These are phyloP conservation scores for Hycleus phaleratus DNA, from an alignment of 1,140 invertebrate species.

Conservation along the genomic window DNA sequence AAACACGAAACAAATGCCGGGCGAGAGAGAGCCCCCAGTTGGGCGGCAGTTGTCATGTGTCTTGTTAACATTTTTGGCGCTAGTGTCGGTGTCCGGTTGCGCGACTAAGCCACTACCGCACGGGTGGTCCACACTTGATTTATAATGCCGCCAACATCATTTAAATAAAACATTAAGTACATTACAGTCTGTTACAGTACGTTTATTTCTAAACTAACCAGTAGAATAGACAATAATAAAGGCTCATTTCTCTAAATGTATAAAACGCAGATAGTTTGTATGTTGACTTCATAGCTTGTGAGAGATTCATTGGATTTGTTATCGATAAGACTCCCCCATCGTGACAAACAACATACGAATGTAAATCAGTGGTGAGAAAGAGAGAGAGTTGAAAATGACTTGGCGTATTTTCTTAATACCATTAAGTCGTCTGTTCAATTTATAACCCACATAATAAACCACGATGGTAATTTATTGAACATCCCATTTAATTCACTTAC, in stretches of 20 bases:
- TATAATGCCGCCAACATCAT: conserved; percentile 38
- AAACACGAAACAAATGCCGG: too few species aligned
- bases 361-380: neutral
- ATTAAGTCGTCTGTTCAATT: conserved; percentile 24
- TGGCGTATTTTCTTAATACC: conserved; percentile 26
- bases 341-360: conserved; percentile 7
- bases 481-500: neutral
- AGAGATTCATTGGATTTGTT: too few species aligned
- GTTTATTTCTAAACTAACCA: neutral
- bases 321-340: neutral
- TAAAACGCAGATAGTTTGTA: too few species aligned
- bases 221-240: too few species aligned
- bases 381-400: conserved; percentile 12
- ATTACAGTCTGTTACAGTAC: neutral
- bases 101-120: conserved; percentile 26
- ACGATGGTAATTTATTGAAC: conserved; percentile 15
- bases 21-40: neutral
- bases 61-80: conserved; percentile 43
- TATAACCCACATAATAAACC: conserved; percentile 28
- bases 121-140: conserved; percentile 39
- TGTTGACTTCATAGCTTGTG: too few species aligned
- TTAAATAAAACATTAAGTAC: conserved; percentile 35
- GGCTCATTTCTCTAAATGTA: too few species aligned
- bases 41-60: conserved; percentile 39
- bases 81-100: conserved; percentile 36